Base-by-base conservation (phyloP, 2,113 vertebrate species). In the Salvelinus sp. region DNA sequence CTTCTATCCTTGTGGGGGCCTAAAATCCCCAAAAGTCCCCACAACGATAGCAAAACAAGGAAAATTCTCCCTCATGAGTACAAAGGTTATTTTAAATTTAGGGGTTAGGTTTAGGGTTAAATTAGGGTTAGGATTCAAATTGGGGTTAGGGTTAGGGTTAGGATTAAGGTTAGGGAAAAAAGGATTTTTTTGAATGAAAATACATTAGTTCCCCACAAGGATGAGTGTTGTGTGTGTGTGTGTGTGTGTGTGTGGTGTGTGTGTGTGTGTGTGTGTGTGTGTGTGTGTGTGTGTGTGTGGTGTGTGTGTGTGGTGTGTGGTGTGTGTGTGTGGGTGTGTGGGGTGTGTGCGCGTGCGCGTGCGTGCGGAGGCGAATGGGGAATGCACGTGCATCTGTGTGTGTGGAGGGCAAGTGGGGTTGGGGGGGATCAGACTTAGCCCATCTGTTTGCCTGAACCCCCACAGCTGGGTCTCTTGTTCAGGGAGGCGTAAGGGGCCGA, bases 401-500 rank as follows among this genome's bases (percentile, higher is more conserved):
- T 18, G 76, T 65, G 72, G 25, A 66, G 44, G 82, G 63, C 70
- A 38, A 62, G n/a, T 66, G 6, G 71, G 28, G 30, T 69, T 54
- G 50, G 66, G 65, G 78, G 68, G 75, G 72, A 71, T 77, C 82
- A 82, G 74, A 68, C 76, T 84, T 72, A 25, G 30, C 70, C 83
- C 83, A 87, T 85, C 83, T 87, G 85, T 84, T 81, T 81, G 70
- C 74, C 67, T 70, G 79, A 74, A 78, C 47, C 76, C 57, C 69
- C 76, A 67, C 79, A 84, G 79, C 74, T 78, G 76, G 65, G 10
- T n/a, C 70, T 54, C 50, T 54, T 54, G 50, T 54, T 18, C 3
- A 54, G 50, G 50, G 50, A 54, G 50, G 16, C 50, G 16, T 16
- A 54, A 14, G 16, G 14, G 16, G 16, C 50, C 16, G 13, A 14